A percentile compares a stretch with the other conserved stretches of the same genome.
Conservation (phyloP, 2,797 vertebrate genomes). For the Danionella dracula region DNA sequence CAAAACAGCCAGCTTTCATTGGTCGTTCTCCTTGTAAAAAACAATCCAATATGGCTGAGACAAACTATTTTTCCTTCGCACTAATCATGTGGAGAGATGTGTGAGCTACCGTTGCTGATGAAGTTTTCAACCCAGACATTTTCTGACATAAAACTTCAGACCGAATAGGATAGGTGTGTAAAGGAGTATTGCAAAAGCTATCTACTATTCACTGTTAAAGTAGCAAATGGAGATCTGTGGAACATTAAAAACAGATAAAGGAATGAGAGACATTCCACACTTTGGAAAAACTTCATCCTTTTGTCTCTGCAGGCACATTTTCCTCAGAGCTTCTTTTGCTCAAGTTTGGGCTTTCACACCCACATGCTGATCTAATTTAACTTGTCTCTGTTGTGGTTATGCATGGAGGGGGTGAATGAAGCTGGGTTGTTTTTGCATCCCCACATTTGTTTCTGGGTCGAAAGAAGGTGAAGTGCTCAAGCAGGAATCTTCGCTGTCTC, state of each 20-base stretch:
- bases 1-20: no score
- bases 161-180: no score
- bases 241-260: neutral
- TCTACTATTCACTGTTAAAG: neutral
- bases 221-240: neutral
- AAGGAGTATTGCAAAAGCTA: no score
- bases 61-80: no score
- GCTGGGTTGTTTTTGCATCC: neutral
- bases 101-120: no score
- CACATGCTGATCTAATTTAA: conserved; percentile 7
- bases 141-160: no score
- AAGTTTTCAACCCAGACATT: no score
- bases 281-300: neutral
- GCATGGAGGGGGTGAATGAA: neutral
- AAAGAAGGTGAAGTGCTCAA: neutral
- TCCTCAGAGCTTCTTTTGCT: neutral
- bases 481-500: neutral
- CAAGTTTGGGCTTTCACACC: neutral
- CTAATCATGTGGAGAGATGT: no score
- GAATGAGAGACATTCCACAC: neutral
- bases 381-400: neutral
- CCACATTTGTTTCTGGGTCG: neutral
- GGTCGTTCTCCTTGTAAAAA: no score
- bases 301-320: neutral
- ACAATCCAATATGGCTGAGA: no score